Base-by-base conservation (phyloP, 2,888 invertebrate genomes). In the Gastracanthus pulcherrimus region DNA sequence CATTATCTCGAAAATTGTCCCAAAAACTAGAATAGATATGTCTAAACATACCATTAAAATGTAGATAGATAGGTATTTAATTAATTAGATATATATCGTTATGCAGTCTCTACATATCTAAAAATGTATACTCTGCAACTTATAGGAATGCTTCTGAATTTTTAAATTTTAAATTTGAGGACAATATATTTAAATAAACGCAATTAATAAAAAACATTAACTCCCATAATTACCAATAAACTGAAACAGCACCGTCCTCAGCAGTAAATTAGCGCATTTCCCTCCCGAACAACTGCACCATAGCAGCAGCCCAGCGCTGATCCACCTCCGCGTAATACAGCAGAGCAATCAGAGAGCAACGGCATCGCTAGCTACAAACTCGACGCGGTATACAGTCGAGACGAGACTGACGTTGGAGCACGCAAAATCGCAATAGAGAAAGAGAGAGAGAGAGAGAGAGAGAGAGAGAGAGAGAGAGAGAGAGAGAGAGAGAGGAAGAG, bases 361-460 rank as follows among this genome's bases (percentile, higher is more conserved):
- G n/a, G n/a, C n/a, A n/a, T n/a, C n/a, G n/a, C n/a, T 16, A 41
- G 13, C 3, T 34, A 48, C 31, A 69, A 69, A 48, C 48, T 69
- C 34, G 23, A 62, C 34, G 6, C 2, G 11, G 58, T 3, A 62
- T 62, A 62, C 16, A 11, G 66, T 38, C n/a, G n/a, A n/a, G n/a
- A n/a, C n/a, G n/a, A n/a, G n/a, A n/a, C n/a, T n/a, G n/a, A n/a
- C n/a, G n/a, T n/a, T n/a, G n/a, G n/a, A n/a, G n/a, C n/a, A n/a
- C 55, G 26, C 55, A 11, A 69, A 41, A 67, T 6, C 26, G n/a
- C n/a, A n/a, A n/a, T n/a, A n/a, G n/a, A n/a, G n/a, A n/a, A 66
- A 69, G 51, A 74, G 55, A 75, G 19, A 38, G 29, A 60, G 31
- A 51, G 75, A 29, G 38, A 74, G 19, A 67, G 45, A 60, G 26